Base-by-base conservation (phyloP, 2,888 invertebrate genomes). In the Meiosimyza platycephala region DNA sequence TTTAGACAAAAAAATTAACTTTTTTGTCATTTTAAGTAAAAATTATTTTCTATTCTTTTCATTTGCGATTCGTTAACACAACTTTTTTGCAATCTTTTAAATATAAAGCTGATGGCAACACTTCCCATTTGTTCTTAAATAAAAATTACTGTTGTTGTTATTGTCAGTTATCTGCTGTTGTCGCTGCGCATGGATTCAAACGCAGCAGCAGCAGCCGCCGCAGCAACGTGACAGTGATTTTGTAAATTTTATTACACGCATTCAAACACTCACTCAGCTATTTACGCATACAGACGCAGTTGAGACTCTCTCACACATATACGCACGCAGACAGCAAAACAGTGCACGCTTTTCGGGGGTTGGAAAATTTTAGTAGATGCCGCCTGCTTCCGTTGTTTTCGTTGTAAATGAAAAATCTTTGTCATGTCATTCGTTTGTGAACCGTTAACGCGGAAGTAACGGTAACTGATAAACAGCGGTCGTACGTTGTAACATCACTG, bases 371-470 rank as follows among this genome's bases (percentile, higher is more conserved):
- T 72, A 52, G 48, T 68, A 64, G 74, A 71, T 67, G 52, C 67
- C 59, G 72, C 40, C 33, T 54, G 75, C 74, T 77, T 74, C 68
- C 78, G 75, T 66, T 77, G 85, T 83, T 84, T 84, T 84, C 84
- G 79, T 84, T 81, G 79, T 85, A 78, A 84, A 82, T 83, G 84
- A 78, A 80, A 82, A 82, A 76, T 83, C 79, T 78, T 82, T 80
- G 83, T 82, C 81, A 79, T 82, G 79, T 84, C 84, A 84, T 84
- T 84, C 84, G 80, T 80, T 82, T 81, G 80, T 80, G 79, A 81
- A 81, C 84, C 81, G 82, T 85, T 83, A 82, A 80, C 78, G 80
- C 83, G 84, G 80, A 84, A 84, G 84, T 82, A 81, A 79, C 73
- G 40, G 40, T 40, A 40, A 40, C 40, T 40, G 40, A 9, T 40